Evolutionary conservation across 35 echinoderm and acorn worm species (phyloP).

Genomic region (Strongylocentrotus purpuratus): DNA sequence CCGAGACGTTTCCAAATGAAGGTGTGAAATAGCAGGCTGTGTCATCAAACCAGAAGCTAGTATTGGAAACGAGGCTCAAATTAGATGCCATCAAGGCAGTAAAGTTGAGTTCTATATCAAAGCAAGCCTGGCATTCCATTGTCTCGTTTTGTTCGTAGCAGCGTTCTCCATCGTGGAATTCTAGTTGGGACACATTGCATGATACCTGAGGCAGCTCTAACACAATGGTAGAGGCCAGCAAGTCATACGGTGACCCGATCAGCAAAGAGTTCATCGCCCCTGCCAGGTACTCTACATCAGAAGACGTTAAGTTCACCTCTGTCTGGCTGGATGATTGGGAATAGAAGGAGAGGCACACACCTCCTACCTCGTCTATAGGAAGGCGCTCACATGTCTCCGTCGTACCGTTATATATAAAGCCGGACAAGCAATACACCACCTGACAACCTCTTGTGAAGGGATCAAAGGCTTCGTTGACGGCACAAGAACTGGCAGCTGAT

Average conservation of each 20-base stretch:
- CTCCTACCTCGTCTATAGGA: not conserved
- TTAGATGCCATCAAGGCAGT: not conserved
- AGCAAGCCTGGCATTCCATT: slow-evolving; percentile 8
- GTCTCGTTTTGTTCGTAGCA: not conserved
- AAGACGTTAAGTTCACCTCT: not conserved
- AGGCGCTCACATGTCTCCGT: not conserved
- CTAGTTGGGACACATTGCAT: not conserved
- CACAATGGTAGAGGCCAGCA: not conserved
- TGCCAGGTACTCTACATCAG: not conserved
- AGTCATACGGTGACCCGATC: not conserved
- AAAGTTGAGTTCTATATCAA: not conserved
- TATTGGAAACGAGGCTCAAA: not conserved
- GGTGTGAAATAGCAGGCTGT: not conserved
- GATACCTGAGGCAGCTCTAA: not conserved
- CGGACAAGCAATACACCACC: not conserved
- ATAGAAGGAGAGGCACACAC: not conserved
- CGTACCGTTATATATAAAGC: not conserved
- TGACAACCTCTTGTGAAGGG: not conserved
- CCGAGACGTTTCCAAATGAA: not conserved
- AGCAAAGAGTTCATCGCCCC: not conserved
- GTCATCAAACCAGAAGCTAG: not conserved
- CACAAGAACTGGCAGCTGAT: not conserved
- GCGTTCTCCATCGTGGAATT: not conserved
- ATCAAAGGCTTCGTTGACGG: slow-evolving; percentile 24
- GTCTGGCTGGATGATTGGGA: not conserved